These are phyloP conservation scores for Drosophila pseudoobscura DNA, from an alignment of 1,140 invertebrate species.

Conservation along the genomic window DNA sequence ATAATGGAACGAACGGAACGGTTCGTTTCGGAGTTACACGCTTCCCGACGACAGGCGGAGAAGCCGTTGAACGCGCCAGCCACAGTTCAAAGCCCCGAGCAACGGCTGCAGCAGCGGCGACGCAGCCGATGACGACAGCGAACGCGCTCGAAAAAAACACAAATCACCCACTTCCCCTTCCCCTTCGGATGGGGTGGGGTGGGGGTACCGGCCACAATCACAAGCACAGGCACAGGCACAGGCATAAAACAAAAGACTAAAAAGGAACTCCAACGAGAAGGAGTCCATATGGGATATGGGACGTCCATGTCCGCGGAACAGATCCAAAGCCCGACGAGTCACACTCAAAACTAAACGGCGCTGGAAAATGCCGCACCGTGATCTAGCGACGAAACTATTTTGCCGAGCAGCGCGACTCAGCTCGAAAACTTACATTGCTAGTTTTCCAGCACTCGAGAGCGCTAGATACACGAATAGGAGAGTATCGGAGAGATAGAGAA, in stretches of 20 bases:
- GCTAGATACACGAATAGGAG: no score
- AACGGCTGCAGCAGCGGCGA: constrained; percentile 2
- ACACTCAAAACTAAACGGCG: constrained; percentile 45
- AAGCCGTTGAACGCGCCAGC: constrained; percentile 52
- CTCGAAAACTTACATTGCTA: constrained; percentile 63
- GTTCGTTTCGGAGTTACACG: constrained; percentile 49
- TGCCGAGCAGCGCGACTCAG: constrained; percentile 1
- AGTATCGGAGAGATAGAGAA: constrained; percentile 24
- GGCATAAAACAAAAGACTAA: constrained; percentile 1
- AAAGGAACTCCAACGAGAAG: not conserved
- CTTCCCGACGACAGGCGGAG: not conserved
- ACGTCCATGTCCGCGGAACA: not conserved
- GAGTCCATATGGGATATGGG: not conserved
- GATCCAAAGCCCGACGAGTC: constrained; percentile 51
- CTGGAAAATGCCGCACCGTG: constrained; percentile 48
- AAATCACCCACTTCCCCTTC: constrained; percentile 38
- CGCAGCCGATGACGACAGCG: constrained; percentile 24
- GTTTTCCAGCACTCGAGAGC: constrained; percentile 53
- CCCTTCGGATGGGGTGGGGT: constrained; percentile 4
- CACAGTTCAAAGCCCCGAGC: constrained; percentile 60
- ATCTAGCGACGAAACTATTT: constrained; percentile 62
- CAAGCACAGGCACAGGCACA: constrained; percentile 6
- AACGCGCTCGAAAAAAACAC: constrained; percentile 36
- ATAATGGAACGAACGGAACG: constrained; percentile 41
- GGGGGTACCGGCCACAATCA: not conserved